These are phyloP conservation scores for Spheniscus humboldti DNA, from an alignment of 2,797 vertebrate species.

Conservation along the genomic window DNA sequence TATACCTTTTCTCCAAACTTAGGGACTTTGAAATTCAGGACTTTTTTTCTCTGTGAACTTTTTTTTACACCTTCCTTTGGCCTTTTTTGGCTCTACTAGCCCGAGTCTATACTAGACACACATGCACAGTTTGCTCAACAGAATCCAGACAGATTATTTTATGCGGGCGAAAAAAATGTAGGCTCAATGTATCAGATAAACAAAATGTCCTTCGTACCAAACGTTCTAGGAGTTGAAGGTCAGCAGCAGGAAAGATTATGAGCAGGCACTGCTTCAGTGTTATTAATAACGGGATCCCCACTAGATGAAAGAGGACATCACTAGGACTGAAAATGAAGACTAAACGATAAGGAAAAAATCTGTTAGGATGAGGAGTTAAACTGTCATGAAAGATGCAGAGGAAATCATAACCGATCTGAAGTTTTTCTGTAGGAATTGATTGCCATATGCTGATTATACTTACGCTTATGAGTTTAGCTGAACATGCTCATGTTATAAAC, in stretches of 20 bases:
- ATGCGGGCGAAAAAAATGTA: not conserved
- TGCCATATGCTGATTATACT: not conserved
- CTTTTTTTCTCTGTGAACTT: rapidly evolving
- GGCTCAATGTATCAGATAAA: not conserved
- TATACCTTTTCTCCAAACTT: not conserved
- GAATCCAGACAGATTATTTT: not conserved
- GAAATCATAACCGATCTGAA: not conserved
- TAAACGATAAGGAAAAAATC: not conserved
- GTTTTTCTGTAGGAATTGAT: not conserved
- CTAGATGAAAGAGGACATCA: not conserved
- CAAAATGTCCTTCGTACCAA: not conserved
- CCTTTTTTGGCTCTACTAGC: not conserved
- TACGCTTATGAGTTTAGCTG: not conserved
- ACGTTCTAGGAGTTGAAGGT: not conserved
- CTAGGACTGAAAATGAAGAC: not conserved
- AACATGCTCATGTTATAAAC: not conserved
- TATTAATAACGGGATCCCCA: not conserved
- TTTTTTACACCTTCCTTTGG: not conserved
- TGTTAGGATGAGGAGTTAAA: not conserved
- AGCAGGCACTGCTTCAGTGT: not conserved
- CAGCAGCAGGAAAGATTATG: not conserved
- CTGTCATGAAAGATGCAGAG: not conserved
- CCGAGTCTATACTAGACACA: not conserved
- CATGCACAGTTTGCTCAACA: not conserved
- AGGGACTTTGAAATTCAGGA: not conserved